Evolutionary conservation across 2,113 vertebrate genomes (phyloP), one percentile per base, ranked within the genome.

Genomic region (Poecile atricapillus): DNA sequence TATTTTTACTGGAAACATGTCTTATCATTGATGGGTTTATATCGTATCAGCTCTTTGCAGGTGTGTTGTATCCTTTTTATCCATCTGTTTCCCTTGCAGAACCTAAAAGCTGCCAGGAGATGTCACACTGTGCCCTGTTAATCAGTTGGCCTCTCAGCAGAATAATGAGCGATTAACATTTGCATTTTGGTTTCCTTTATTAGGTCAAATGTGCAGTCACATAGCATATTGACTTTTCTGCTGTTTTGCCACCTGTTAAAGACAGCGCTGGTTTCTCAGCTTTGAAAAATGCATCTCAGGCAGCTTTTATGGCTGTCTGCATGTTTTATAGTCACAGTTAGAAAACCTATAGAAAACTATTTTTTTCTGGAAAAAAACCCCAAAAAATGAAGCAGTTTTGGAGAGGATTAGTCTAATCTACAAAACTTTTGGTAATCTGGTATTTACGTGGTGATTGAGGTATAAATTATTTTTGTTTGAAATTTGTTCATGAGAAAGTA

Each of bases 101-200:
- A 70, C 76, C 81, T 44, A 47, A 76, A 83, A 88, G 52, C 82
- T 86, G 56, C 96, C 94, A 93, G 85, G 71, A 97, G 94, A 23
- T 96, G 95, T 91, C 93, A 88, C 28, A 50, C 71, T 90, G 50
- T 77, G 55, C 79, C 47, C 30, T 91, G 24, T 60, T 83, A 46
- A 90, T 35, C 5, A 10, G 10, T 60, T 68, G 52, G 46, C 21
- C 11, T 85, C 18, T 52, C 37, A 30, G 63, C 68, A 91, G 70
- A 28, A 21, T 58, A 24, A 41, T 58, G 49, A 55, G 41, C 79
- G 21, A 24, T 71, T 87, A 69, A 85, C 28, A 11, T 44, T 52
- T 69, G 44, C 41, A 30, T 60, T 85, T 75, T 68, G n/a, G 10
- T 75, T 91, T 75, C 25, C 46, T 87, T 46, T 76, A 0, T 74